Evolutionary conservation across 2,888 invertebrate genomes (phyloP).

Genomic region (Melipona beecheii): DNA sequence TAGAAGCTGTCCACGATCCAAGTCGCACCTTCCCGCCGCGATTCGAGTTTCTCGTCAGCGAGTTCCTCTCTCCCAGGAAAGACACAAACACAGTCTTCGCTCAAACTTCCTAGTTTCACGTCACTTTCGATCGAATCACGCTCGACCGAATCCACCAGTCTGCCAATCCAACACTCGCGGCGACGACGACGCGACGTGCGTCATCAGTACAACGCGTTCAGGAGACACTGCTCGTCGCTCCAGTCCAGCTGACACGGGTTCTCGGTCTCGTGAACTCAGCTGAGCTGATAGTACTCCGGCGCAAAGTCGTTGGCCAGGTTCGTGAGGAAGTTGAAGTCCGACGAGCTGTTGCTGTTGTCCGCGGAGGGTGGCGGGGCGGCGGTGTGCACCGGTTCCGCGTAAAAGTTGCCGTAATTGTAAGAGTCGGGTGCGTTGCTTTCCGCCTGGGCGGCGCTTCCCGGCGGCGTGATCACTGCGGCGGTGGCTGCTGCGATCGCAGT

Average conservation of each 20-base stretch:
- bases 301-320: constrained; percentile 96
- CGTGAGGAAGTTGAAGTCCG: constrained; percentile 96
- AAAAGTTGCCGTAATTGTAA: constrained; percentile 90
- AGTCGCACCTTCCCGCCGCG: no score
- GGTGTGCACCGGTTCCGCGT: constrained; percentile 84
- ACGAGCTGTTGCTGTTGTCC: constrained; percentile 95
- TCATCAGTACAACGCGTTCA: constrained; percentile 80
- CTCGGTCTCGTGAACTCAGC: constrained; percentile 84
- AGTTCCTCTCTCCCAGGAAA: not conserved
- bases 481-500: constrained; percentile 84
- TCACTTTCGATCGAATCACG: not conserved
- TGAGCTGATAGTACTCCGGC: constrained; percentile 94
- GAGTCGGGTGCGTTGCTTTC: constrained; percentile 87
- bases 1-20: no score
- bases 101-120: no score
- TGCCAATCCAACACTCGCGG: not conserved
- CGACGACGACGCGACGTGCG: not conserved
- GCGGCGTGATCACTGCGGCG: constrained; percentile 87
- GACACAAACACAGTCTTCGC: no score
- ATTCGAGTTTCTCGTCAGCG: no score
- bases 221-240: constrained; percentile 82
- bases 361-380: constrained; percentile 86
- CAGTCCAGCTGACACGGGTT: constrained; percentile 79
- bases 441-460: constrained; percentile 85
- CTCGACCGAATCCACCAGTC: not conserved